Evolutionary conservation across 1,140 invertebrate genomes (phyloP), one percentile per base, ranked within the genome.

Genomic region (Drosophila chauvacae): DNA sequence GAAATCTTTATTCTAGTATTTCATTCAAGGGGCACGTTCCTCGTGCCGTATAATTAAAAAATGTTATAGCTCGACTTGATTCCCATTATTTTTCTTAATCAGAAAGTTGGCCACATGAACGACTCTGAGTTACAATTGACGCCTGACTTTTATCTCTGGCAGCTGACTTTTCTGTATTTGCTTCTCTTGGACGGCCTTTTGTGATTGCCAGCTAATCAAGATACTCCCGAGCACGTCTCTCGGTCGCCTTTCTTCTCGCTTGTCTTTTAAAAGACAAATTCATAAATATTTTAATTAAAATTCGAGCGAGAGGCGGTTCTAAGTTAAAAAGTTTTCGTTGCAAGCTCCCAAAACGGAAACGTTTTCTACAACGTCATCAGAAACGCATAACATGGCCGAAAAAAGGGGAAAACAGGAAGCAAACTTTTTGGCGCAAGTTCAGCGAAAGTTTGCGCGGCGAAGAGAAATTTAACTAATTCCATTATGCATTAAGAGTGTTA

Each of bases 251-350:
- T 72, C 72, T 72, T 66, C 66, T 57, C n/a, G 70, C 51, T 16
- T 58, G 14, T 23, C 20, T 35, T 28, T 18, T 13, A 14, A 48
- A 69, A 85, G 81, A 85, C 68, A 73, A 81, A 84, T 85, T 84
- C 81, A 84, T 85, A 85, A 84, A 84, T 84, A 85, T 84, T 84
- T 84, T 84, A 84, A 84, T 84, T 84, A 86, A 85, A 84, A 81
- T 60, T 77, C 60, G 81, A 84, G 77, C 78, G 77, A 69, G 83
- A 77, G 81, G 53, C 77, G 81, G 82, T 85, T 80, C 81, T 69
- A 84, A 85, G 77, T 81, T 77, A 58, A 77, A 85, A 84, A 80
- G 53, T 84, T 77, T 71, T 39, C 61, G 55, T 61, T 86, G 81
- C 81, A 85, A 81, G 58, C 69, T 71, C 16, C 37, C 53, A 59